Conservation (phyloP, 2,888 invertebrate species). For the Cantharis rufa region DNA sequence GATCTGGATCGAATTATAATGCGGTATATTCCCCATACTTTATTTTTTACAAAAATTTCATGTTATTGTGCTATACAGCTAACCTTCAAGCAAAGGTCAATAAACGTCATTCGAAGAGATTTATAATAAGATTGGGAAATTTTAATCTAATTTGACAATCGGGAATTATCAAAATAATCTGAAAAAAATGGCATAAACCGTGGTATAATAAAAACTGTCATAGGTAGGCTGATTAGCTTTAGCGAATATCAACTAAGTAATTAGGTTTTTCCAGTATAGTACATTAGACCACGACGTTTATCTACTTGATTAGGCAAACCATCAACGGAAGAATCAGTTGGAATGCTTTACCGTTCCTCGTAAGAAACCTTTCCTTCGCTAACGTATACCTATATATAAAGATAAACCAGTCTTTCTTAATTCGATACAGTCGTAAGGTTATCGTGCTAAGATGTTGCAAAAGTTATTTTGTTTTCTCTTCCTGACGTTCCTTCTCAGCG, state of each 20-base stretch:
- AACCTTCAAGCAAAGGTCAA: background rate
- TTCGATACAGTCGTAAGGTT: background rate
- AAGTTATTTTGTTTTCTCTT: background rate
- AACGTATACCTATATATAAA: background rate
- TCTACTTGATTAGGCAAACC: background rate
- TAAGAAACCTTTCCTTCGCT: background rate
- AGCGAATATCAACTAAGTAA: too few relatives aligned
- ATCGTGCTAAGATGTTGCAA: background rate
- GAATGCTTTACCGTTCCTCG: background rate
- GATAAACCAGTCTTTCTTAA: constrained; percentile 90
- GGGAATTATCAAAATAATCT: background rate
- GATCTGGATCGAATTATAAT: too few relatives aligned
- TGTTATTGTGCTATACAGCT: background rate
- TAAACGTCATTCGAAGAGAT: background rate
- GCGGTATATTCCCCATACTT: too few relatives aligned
- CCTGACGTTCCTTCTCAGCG: background rate
- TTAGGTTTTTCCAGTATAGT: background rate
- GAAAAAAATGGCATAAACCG: background rate
- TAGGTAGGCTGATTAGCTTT: background rate
- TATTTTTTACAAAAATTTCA: background rate
- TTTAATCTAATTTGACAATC: background rate
- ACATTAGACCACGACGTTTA: background rate
- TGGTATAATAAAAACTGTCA: too few relatives aligned
- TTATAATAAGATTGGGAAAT: background rate
- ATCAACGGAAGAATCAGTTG: background rate